Percentiles rank a stretch among this genome's conserved stretches.
These are phyloP conservation scores for Perccottus glenii DNA, from an alignment of 2,113 vertebrate genomes.

Conservation along the genomic window DNA sequence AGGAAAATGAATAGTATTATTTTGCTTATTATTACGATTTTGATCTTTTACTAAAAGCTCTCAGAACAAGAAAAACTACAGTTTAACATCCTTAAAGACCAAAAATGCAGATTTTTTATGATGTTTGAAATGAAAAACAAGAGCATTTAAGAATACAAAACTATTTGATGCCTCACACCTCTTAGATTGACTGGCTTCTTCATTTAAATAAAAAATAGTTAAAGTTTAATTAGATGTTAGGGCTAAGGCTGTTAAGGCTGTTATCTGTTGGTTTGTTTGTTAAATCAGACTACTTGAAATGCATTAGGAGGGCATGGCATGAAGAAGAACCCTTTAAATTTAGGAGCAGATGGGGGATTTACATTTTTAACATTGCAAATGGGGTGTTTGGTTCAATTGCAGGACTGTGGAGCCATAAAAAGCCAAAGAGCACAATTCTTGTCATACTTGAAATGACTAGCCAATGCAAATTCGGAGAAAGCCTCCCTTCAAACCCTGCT, in stretches of 20 bases:
- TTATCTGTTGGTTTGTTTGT: too few relatives aligned
- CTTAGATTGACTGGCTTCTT: neutral
- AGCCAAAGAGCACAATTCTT: slow-evolving; percentile 22
- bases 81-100: slow-evolving; percentile 71
- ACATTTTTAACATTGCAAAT: slow-evolving; percentile 6
- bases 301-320: neutral
- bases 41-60: slow-evolving; percentile 49
- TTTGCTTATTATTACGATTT: slow-evolving; percentile 56
- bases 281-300: too few relatives aligned
- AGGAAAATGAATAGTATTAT: slow-evolving; percentile 16
- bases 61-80: slow-evolving; percentile 59
- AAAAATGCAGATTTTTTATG: slow-evolving; percentile 33
- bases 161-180: neutral
- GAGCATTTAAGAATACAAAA: neutral
- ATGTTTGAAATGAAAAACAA: too few relatives aligned
- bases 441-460: slow-evolving; percentile 47
- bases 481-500: slow-evolving; percentile 37
- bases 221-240: too few relatives aligned
- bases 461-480: slow-evolving; percentile 41
- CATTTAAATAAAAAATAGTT: too few relatives aligned
- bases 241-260: too few relatives aligned
- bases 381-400: slow-evolving; percentile 3
- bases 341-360: slow-evolving; percentile 4
- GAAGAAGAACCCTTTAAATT: neutral
- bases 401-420: slow-evolving; percentile 6